A percentile compares a stretch with the other conserved stretches of the same genome.
phyloP scores from a whole-genome alignment of 2,113 vertebrate species.

The Gallinago jamesoni region DNA sequence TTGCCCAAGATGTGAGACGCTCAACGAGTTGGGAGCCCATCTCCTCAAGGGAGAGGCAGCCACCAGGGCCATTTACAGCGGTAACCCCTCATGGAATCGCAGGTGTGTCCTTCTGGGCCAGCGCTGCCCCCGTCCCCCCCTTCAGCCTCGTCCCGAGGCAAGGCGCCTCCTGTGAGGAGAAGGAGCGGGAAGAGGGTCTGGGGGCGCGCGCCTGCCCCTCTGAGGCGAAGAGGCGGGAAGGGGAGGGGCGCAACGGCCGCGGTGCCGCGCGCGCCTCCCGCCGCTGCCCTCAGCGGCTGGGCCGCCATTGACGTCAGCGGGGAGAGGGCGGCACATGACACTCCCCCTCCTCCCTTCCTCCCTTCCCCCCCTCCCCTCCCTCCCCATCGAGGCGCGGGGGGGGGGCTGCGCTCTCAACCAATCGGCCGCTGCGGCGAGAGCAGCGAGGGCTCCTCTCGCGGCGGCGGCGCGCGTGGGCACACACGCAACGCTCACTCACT shows the following conservation, averaged over 20 bases:
- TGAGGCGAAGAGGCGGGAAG: not conserved
- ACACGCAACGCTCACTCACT: not conserved
- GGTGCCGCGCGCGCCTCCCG: not conserved
- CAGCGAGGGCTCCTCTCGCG: not conserved
- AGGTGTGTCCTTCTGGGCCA: not conserved
- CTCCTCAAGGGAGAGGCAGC: not conserved
- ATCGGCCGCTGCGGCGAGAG: constrained; percentile 35
- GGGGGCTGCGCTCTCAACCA: constrained; percentile 26
- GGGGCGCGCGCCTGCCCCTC: not conserved
- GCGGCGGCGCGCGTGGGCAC: constrained; percentile 10
- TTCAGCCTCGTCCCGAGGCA: not conserved
- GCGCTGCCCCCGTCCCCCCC: not conserved
- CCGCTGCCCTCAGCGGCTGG: constrained; percentile 28
- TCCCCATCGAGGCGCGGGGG: too few species aligned
- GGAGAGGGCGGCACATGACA: constrained; percentile 66
- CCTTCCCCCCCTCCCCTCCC: too few species aligned
- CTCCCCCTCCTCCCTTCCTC: too few species aligned
- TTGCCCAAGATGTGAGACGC: not conserved
- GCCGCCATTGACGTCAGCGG: constrained; percentile 50
- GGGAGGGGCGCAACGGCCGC: not conserved
- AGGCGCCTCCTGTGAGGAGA: not conserved
- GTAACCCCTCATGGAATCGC: not conserved
- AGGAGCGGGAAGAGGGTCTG: too few species aligned
- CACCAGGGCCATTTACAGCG: not conserved
- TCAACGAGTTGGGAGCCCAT: not conserved